Conservation (phyloP, 1,140 invertebrate genomes). For the Ctenoplectra terminalis region DNA sequence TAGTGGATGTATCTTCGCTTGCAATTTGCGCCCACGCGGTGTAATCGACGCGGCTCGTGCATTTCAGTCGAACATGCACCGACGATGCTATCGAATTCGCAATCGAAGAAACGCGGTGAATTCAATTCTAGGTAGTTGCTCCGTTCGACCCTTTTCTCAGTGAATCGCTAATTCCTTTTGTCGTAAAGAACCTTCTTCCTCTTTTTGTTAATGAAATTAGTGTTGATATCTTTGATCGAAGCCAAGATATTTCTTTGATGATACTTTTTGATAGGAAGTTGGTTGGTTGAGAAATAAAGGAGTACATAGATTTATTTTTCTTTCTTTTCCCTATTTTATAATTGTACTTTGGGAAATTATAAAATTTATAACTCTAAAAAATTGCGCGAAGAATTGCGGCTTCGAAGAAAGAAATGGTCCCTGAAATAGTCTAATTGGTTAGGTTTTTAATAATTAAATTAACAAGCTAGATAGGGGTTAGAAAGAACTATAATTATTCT, state of each 20-base stretch:
- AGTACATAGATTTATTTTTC: too few species aligned
- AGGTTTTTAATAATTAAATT: too few species aligned
- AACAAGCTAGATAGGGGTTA: not conserved
- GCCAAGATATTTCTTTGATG: not conserved
- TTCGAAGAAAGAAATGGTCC: too few species aligned
- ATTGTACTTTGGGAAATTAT: too few species aligned
- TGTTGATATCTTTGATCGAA: not conserved
- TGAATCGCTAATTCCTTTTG: not conserved
- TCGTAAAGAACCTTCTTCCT: not conserved
- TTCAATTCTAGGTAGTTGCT: conserved; percentile 9
- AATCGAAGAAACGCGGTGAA: conserved; percentile 11
- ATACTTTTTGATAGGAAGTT: too few species aligned
- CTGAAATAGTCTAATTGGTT: too few species aligned
- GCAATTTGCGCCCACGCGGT: conserved; percentile 78
- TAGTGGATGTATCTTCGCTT: conserved; percentile 73
- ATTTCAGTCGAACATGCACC: conserved; percentile 24
- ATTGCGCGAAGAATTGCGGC: too few species aligned
- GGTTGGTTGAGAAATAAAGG: too few species aligned
- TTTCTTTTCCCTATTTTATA: too few species aligned
- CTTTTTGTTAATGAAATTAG: too few species aligned
- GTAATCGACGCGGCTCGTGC: conserved; percentile 51
- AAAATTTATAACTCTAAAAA: too few species aligned
- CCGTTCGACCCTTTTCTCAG: not conserved
- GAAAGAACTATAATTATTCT: not conserved
- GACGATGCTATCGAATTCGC: conserved; percentile 33